Evolutionary conservation across 2,888 invertebrate genomes (phyloP), one percentile per base, ranked within the genome.

Genomic region (Smittia sp.): DNA sequence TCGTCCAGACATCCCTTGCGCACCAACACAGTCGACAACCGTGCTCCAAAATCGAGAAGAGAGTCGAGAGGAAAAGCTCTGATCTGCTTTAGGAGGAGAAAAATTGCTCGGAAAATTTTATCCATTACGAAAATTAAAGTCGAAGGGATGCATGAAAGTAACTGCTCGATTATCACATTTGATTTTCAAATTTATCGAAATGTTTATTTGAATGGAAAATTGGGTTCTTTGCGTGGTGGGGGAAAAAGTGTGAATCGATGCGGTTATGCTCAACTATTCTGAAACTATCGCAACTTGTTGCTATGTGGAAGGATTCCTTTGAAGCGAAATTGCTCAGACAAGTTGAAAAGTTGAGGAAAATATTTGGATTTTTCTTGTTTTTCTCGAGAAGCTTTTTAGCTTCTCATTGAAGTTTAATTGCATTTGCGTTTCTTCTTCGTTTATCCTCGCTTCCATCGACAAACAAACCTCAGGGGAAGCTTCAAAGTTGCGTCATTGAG

Each of bases 61-160:
- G 46, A n/a, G n/a, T n/a, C 2, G 15, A 15, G 15, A 46, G 46
- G 38, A 46, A 46, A 46, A 46, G 15, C 46, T n/a, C n/a, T 46
- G 46, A 46, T 11, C 11, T 3, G n/a, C 2, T 15, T 2, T 11
- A 7, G 11, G 11, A 46, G 46, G 15, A 15, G 46, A 15, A 46
- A 38, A 38, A 11, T 11, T 46, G 11, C 3, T 15, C 11, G 11
- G 46, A n/a, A 46, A 15, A 46, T 13, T 13, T 46, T 46, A n/a
- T 46, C 46, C 46, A 46, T 46, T 46, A 46, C 46, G 46, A 46
- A 46, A 46, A 46, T 46, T 46, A 46, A 46, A 46, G 46, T 2
- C 46, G 15, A 46, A 15, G 15, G n/a, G 46, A 46, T 46, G 15
- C 46, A 46, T n/a, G 46, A 46, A 46, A 46, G 46, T n/a, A 46